phyloP scores from a whole-genome alignment of 2,113 vertebrate species.

The Struthidea cinerea region DNA sequence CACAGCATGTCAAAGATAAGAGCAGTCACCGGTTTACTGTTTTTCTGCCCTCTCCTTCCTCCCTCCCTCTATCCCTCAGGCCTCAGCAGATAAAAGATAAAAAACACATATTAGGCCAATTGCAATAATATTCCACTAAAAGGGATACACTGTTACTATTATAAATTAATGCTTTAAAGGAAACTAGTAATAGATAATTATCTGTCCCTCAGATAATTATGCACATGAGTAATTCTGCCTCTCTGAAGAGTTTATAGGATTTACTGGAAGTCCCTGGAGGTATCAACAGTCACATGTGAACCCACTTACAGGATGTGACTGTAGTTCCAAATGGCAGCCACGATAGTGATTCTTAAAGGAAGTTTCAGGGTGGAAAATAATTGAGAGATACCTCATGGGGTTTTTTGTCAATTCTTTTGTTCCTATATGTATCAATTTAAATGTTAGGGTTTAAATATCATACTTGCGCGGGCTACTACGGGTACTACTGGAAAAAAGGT shows the following conservation, averaged over 20 bases:
- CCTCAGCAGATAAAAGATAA: constrained; percentile 72
- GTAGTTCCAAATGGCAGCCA: not conserved
- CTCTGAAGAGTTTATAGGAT: not conserved
- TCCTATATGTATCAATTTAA: not conserved
- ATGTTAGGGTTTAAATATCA: not conserved
- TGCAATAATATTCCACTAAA: constrained; percentile 75
- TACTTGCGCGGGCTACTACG: fast-evolving
- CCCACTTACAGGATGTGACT: not conserved
- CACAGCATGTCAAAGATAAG: constrained; percentile 80
- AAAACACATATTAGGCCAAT: constrained; percentile 60
- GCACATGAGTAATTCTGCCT: not conserved
- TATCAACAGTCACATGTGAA: not conserved
- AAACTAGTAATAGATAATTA: constrained; percentile 12
- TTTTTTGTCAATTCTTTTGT: not conserved
- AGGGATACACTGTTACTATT: constrained; percentile 66
- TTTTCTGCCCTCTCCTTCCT: constrained; percentile 70
- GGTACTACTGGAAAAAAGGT: not conserved
- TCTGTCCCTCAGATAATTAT: constrained; percentile 19
- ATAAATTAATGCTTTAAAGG: constrained; percentile 22
- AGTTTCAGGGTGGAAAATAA: not conserved
- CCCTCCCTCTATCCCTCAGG: constrained; percentile 50
- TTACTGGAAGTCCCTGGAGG: not conserved
- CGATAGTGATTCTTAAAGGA: not conserved
- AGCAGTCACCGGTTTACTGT: constrained; percentile 80
- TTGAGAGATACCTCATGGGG: not conserved